Evolutionary conservation across 1,140 invertebrate species (phyloP).

Genomic region (Anastrepha ludens): DNA sequence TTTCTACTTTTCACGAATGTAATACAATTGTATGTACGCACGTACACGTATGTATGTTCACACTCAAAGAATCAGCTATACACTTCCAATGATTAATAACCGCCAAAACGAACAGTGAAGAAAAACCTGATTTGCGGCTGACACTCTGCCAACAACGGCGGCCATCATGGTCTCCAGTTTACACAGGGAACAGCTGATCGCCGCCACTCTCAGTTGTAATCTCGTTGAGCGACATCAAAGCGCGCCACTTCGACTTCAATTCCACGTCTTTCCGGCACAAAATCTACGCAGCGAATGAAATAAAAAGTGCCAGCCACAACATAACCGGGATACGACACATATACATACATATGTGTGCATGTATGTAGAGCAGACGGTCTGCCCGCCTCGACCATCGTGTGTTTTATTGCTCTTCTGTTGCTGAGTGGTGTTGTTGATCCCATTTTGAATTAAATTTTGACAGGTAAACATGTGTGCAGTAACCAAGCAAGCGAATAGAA

Average conservation of each 20-base stretch:
- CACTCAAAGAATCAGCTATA: neutral
- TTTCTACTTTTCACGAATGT: no score
- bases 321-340: neutral
- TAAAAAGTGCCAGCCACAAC: neutral
- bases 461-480: constrained; percentile 48
- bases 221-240: neutral
- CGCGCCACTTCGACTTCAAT: neutral
- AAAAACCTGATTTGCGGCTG: constrained; percentile 30
- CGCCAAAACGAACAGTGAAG: neutral
- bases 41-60: neutral
- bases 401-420: neutral
- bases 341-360: neutral
- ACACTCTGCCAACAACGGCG: constrained; percentile 14
- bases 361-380: neutral
- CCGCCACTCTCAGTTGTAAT: neutral
- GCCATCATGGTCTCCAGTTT: constrained; percentile 19
- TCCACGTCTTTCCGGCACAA: constrained; percentile 4
- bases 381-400: neutral
- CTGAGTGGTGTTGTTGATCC: constrained; percentile 40
- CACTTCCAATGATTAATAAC: constrained; percentile 23
- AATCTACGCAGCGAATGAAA: constrained; percentile 32
- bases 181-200: neutral
- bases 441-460: constrained; percentile 58
- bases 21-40: neutral
- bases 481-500: neutral